Conservation (phyloP, 1,140 invertebrate genomes). For the Harpegnathos saltator region DNA sequence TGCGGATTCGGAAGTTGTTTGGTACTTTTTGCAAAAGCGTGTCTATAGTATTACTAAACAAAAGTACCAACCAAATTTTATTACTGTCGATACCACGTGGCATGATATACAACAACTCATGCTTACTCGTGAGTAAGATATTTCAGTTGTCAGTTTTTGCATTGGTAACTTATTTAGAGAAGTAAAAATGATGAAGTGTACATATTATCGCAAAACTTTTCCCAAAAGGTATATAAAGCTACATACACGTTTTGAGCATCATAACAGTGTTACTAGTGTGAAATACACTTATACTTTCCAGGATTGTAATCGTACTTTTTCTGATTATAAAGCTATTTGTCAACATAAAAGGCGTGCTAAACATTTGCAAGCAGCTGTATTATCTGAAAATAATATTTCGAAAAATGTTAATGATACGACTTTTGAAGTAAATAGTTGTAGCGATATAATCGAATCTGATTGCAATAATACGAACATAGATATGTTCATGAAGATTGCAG, state of each 20-base stretch:
- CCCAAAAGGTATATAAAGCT: background rate
- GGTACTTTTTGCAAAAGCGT: background rate
- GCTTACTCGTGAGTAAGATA: background rate
- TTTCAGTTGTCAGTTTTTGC: background rate
- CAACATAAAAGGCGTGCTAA: too few relatives aligned
- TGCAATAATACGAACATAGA: too few relatives aligned
- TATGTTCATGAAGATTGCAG: too few relatives aligned
- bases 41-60: background rate
- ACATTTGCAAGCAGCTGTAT: too few relatives aligned
- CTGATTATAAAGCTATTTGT: too few relatives aligned
- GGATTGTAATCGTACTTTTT: background rate
- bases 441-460: too few relatives aligned
- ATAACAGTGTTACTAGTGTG: background rate
- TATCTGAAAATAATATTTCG: too few relatives aligned
- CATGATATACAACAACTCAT: background rate
- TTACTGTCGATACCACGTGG: background rate
- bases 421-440: too few relatives aligned
- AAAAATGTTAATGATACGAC: too few relatives aligned
- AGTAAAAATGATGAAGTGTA: background rate
- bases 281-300: background rate
- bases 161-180: background rate
- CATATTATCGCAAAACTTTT: background rate
- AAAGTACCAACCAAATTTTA: background rate
- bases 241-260: background rate
- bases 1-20: background rate